A percentile compares a stretch with the other conserved stretches of the same genome.
These are phyloP conservation scores for Catocala nupta DNA, from an alignment of 2,888 invertebrate genomes.

Conservation along the genomic window DNA sequence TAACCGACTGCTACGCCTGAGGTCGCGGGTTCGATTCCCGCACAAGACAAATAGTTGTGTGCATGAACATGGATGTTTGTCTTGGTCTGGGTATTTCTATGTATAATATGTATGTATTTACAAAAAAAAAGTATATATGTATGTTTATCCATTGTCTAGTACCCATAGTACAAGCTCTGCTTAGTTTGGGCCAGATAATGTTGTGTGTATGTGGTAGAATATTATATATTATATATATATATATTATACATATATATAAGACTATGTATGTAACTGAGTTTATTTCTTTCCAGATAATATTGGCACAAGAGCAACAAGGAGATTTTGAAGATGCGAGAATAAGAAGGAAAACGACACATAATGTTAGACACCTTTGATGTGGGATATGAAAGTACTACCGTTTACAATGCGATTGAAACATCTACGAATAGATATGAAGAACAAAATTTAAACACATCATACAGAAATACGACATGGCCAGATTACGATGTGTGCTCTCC, in stretches of 20 bases:
- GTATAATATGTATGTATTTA: no score
- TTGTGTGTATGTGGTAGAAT: no score
- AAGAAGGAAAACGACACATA: conserved; percentile 47
- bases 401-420: conserved; percentile 43
- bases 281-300: conserved; percentile 42
- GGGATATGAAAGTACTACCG: conserved; percentile 57
- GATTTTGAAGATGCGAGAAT: conserved; percentile 36
- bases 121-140: no score
- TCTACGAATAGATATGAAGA: conserved; percentile 45
- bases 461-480: conserved; percentile 63
- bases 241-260: not conserved
- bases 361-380: conserved; percentile 66
- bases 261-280: not conserved
- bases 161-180: no score
- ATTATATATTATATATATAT: not conserved
- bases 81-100: no score
- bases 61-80: no score
- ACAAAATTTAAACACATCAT: conserved; percentile 42
- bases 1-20: no score
- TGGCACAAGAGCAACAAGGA: not conserved
- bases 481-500: conserved; percentile 64
- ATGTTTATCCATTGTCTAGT: no score
- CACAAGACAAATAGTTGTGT: no score
- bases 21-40: no score
- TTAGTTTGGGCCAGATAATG: no score